phyloP scores from a whole-genome alignment of 2,888 invertebrate species.

The Drosophila recens region DNA sequence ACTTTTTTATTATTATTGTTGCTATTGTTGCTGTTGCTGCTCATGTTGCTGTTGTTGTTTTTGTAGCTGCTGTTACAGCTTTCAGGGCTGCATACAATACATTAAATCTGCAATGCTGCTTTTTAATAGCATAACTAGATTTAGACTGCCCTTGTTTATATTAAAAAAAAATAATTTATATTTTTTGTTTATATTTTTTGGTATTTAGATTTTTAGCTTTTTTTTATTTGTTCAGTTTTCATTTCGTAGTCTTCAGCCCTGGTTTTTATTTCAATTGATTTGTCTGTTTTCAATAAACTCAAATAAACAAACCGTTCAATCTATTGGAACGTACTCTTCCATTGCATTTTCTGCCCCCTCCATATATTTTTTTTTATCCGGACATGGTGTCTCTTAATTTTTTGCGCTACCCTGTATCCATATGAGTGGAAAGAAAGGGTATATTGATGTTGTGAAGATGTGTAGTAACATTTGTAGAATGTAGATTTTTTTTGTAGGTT shows the following conservation, averaged over 20 bases:
- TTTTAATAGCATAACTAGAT: not conserved
- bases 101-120: too few relatives aligned
- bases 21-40: conserved; percentile 26
- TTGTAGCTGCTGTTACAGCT: conserved; percentile 31
- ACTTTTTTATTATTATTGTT: conserved; percentile 67
- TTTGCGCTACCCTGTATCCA: not conserved
- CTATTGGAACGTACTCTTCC: conserved; percentile 51
- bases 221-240: not conserved
- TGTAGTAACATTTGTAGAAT: not conserved
- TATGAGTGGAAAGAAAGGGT: not conserved
- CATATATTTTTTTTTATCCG: conserved; percentile 7
- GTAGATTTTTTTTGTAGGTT: not conserved
- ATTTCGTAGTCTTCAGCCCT: conserved; percentile 56
- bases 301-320: conserved; percentile 72
- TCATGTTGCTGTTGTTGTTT: conserved; percentile 22
- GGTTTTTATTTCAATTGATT: conserved; percentile 72
- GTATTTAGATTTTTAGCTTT: not conserved
- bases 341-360: conserved; percentile 21
- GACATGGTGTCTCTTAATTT: conserved; percentile 17
- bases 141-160: not conserved
- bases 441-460: not conserved
- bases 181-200: not conserved
- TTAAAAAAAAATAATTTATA: not conserved
- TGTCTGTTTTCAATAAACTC: conserved; percentile 76
- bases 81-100: conserved; percentile 52